A percentile compares a stretch with the other conserved stretches of the same genome.
phyloP scores from a whole-genome alignment of 2,888 invertebrate species.

The Clusia tigrina region DNA sequence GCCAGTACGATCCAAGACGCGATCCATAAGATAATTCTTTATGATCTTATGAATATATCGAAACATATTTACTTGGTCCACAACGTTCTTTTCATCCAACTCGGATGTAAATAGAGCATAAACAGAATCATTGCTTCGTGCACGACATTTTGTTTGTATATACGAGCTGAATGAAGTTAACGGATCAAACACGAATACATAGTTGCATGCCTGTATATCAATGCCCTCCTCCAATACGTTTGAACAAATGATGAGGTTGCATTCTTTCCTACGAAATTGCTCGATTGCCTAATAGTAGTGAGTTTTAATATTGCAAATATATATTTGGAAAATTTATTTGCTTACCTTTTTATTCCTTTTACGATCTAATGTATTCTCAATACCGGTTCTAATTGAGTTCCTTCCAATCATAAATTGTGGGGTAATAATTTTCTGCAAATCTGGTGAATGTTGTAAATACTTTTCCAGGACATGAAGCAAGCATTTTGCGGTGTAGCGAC shows the following conservation, averaged over 20 bases:
- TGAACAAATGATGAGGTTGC: constrained; percentile 76
- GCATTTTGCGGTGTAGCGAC: constrained; percentile 77
- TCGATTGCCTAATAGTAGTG: constrained; percentile 64
- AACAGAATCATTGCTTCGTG: constrained; percentile 71
- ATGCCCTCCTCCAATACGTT: constrained; percentile 91
- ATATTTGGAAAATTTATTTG: no score
- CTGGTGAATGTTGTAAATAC: constrained; percentile 64
- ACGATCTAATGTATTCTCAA: constrained; percentile 50
- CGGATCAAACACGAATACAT: constrained; percentile 79
- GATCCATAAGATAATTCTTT: constrained; percentile 68
- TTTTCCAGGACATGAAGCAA: constrained; percentile 73
- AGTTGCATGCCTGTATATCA: constrained; percentile 82
- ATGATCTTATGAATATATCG: constrained; percentile 68
- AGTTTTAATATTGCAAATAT: no score
- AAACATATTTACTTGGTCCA: constrained; percentile 64
- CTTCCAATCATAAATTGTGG: constrained; percentile 79
- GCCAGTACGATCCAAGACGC: constrained; percentile 66
- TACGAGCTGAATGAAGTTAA: constrained; percentile 81
- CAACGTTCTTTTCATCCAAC: constrained; percentile 49
- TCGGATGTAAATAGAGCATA: constrained; percentile 69
- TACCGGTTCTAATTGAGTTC: constrained; percentile 41
- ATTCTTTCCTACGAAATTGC: constrained; percentile 69
- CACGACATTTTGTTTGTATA: constrained; percentile 89
- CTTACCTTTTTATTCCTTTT: constrained; percentile 53
- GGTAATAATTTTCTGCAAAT: constrained; percentile 66